Conservation (phyloP, 2,113 vertebrate genomes). For the Pelecanoides urinatrix region DNA sequence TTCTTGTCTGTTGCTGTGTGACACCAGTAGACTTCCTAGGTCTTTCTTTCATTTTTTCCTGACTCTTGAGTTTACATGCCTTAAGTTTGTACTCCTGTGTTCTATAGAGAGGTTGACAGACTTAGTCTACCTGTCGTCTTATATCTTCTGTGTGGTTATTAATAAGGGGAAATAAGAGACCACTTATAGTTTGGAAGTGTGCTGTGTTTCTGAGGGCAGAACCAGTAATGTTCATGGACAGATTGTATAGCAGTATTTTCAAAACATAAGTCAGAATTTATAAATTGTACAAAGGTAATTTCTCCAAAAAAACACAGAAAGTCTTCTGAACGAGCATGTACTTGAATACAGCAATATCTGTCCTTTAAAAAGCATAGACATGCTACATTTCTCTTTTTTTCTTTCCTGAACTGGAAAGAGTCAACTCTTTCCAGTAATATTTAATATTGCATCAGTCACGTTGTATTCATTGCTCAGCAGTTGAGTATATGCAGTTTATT, state of each 20-base stretch:
- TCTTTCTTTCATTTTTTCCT: neutral
- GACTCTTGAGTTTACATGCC: neutral
- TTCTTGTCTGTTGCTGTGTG: neutral
- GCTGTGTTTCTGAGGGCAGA: neutral
- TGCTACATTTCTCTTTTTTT: neutral
- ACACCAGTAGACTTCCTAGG: neutral
- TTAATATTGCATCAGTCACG: neutral
- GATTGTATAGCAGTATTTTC: neutral
- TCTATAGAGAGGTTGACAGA: neutral
- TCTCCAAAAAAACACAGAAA: neutral
- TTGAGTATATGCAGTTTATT: neutral
- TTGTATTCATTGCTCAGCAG: neutral
- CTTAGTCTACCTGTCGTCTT: neutral
- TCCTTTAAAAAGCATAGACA: neutral
- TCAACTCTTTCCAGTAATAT: neutral
- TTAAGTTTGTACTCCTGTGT: neutral
- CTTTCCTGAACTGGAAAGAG: neutral
- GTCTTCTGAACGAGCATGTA: neutral
- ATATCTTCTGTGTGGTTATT: neutral
- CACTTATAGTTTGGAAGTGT: neutral
- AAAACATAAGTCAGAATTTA: neutral
- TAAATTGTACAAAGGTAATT: neutral
- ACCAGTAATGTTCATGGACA: neutral
- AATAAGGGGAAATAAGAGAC: neutral
- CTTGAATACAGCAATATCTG: neutral